These are phyloP conservation scores for Oconnorella tubifera DNA, from an alignment of 2,888 invertebrate species.

Conservation along the genomic window DNA sequence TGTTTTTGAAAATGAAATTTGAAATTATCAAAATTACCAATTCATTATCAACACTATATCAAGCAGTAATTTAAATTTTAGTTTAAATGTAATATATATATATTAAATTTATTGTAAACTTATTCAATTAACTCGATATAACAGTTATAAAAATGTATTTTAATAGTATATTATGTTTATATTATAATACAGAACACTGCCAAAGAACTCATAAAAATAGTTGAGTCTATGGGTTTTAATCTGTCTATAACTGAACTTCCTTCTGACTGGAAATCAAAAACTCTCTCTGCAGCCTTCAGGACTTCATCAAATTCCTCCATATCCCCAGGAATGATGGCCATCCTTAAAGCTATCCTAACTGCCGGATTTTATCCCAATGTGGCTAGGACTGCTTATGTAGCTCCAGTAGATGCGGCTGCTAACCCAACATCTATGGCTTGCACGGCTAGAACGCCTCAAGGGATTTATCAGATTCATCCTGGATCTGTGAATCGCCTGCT, in stretches of 20 bases:
- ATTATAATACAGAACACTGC: constrained; percentile 45
- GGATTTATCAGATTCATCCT: constrained; percentile 46
- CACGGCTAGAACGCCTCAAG: constrained; percentile 46
- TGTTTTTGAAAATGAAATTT: too few species aligned
- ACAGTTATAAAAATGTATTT: too few species aligned
- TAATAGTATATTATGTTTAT: too few species aligned
- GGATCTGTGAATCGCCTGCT: constrained; percentile 49
- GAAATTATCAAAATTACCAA: too few species aligned
- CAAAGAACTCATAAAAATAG: constrained; percentile 44
- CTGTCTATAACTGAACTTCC: constrained; percentile 5
- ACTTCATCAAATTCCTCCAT: constrained; percentile 19
- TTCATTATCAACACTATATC: too few species aligned
- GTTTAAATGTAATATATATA: too few species aligned
- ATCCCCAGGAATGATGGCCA: constrained; percentile 38
- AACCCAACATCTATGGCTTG: constrained; percentile 41
- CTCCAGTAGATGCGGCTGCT: constrained; percentile 40
- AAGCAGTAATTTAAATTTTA: too few species aligned
- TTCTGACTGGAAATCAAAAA: not conserved
- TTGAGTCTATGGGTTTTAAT: constrained; percentile 44
- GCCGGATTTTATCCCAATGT: constrained; percentile 40
- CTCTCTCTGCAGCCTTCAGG: not conserved
- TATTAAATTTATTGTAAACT: too few species aligned
- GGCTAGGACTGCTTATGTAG: constrained; percentile 39
- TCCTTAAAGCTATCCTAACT: constrained; percentile 43
- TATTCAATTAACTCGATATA: too few species aligned